These are phyloP conservation scores for Phallusia fumigata DNA, from an alignment of 23 tunicate species.

Conservation along the genomic window DNA sequence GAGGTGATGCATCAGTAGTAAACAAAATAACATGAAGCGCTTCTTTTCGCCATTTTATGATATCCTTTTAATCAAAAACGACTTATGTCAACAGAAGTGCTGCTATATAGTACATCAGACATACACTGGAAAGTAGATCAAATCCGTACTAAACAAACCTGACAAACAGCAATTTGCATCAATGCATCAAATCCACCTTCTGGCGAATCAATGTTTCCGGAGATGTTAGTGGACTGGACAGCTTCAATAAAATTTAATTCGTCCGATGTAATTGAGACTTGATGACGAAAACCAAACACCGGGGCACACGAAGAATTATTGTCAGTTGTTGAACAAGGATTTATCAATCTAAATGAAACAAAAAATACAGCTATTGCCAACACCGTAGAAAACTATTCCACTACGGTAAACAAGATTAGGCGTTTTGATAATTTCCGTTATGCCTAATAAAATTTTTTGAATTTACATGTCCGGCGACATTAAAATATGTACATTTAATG, in stretches of 20 bases:
- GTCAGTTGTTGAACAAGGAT: conserved; percentile 53
- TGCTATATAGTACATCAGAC: no score
- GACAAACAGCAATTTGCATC: conserved; percentile 93
- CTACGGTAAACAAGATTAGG: no score
- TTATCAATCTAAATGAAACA: conserved; percentile 24
- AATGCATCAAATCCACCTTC: conserved; percentile 92
- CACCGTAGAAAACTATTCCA: no score
- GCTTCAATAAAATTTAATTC: conserved; percentile 33
- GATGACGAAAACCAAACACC: conserved; percentile 83
- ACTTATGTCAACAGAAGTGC: neutral
- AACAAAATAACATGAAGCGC: conserved; percentile 65
- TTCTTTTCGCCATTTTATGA: conserved; percentile 64
- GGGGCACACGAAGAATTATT: conserved; percentile 56
- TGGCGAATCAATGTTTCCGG: conserved; percentile 85
- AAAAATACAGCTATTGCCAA: no score
- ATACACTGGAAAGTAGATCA: no score
- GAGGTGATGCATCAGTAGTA: conserved; percentile 91
- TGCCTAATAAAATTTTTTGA: no score
- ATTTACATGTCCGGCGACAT: no score
- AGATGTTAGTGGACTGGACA: conserved; percentile 45
- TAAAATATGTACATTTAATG: no score
- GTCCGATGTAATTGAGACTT: conserved; percentile 45
- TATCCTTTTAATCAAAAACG: conserved; percentile 5
- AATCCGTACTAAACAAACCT: no score
- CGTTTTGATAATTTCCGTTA: no score